Percentiles rank a stretch among this genome's conserved stretches.
phyloP scores from a whole-genome alignment of 2,888 invertebrate species.

The Epicampocera succincta region DNA sequence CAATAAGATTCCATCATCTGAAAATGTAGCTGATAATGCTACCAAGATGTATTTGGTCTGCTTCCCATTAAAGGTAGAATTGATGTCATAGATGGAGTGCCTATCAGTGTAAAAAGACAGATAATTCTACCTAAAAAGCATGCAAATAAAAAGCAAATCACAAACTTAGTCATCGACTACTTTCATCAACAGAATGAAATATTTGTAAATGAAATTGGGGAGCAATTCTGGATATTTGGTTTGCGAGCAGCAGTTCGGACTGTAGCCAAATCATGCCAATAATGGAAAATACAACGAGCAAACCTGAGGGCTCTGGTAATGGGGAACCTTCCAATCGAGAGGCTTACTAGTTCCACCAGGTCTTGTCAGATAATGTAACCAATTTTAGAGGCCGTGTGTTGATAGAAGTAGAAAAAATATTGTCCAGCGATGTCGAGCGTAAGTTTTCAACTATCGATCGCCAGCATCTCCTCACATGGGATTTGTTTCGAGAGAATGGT shows the following conservation, averaged over 20 bases:
- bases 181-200: constrained; percentile 22
- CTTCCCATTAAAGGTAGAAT: background rate
- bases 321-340: constrained; percentile 50
- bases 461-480: too few species aligned
- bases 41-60: constrained; percentile 7
- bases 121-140: background rate
- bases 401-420: background rate
- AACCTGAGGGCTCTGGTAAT: background rate
- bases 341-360: constrained; percentile 21
- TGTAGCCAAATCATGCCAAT: background rate
- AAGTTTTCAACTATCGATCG: constrained; percentile 8
- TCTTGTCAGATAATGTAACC: constrained; percentile 63
- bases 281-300: background rate
- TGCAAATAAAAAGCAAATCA: too few species aligned
- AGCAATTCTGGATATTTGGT: background rate
- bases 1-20: constrained; percentile 56
- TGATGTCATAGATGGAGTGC: background rate
- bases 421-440: background rate
- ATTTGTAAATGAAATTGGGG: constrained; percentile 2
- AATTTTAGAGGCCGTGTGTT: constrained; percentile 55
- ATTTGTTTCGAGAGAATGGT: too few species aligned
- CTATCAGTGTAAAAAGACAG: background rate
- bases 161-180: background rate
- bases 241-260: background rate
- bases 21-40: constrained; percentile 57